Conservation (phyloP, 2,888 invertebrate species). For the Dicycla oo region DNA sequence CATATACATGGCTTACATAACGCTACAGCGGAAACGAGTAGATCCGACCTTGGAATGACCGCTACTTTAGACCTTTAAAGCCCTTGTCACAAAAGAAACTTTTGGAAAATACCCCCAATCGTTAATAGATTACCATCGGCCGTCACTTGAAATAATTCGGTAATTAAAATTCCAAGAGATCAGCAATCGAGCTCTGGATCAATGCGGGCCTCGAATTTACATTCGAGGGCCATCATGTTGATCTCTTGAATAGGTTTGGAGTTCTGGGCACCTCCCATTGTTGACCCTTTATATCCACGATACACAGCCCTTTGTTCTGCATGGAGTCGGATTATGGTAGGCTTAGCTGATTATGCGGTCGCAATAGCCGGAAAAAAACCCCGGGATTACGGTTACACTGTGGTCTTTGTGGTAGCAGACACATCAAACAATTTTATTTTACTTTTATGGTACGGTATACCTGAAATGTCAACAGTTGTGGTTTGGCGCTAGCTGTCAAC, state of each 20-base stretch:
- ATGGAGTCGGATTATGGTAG: constrained; percentile 36
- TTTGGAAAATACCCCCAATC: constrained; percentile 18
- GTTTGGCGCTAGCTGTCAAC: constrained; percentile 1
- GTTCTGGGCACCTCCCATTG: constrained; percentile 54
- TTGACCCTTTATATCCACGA: constrained; percentile 30
- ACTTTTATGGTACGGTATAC: constrained; percentile 13
- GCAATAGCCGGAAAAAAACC: constrained; percentile 39
- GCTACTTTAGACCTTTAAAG: not conserved
- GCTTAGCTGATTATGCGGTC: constrained; percentile 52
- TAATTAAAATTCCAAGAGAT: constrained; percentile 77
- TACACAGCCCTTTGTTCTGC: constrained; percentile 48
- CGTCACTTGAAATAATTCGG: constrained; percentile 61
- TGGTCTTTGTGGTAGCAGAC: constrained; percentile 31
- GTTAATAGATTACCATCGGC: constrained; percentile 54
- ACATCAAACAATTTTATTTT: constrained; percentile 41
- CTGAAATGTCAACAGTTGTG: constrained; percentile 30
- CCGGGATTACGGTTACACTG: constrained; percentile 44
- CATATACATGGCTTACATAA: not conserved
- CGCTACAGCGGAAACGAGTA: not conserved
- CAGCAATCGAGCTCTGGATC: constrained; percentile 68
- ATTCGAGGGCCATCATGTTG: constrained; percentile 57
- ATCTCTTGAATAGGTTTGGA: constrained; percentile 63
- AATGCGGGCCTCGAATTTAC: constrained; percentile 71
- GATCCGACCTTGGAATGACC: not conserved
- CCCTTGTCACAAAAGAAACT: constrained; percentile 1